Evolutionary conservation across 2,113 vertebrate genomes (phyloP).

Genomic region (human): DNA sequence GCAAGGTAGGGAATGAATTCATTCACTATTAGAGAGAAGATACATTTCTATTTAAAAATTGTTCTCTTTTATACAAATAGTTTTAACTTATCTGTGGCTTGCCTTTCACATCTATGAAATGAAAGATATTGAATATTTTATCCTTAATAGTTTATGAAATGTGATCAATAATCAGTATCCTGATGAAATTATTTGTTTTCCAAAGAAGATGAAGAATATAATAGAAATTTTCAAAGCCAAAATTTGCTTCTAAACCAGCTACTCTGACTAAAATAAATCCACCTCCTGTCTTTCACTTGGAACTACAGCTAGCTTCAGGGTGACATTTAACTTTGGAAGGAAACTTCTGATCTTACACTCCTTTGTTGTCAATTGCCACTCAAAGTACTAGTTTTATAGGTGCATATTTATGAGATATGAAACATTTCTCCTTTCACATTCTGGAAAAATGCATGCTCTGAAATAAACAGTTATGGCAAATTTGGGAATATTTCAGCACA

Average conservation of each 20-base stretch:
- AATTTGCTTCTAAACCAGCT: neutral
- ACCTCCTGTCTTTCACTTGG: neutral
- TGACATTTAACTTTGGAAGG: neutral
- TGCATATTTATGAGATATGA: neutral
- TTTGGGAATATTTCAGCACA: neutral
- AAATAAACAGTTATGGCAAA: neutral
- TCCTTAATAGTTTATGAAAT: neutral
- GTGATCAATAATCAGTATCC: neutral
- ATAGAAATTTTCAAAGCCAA: slow-evolving; percentile 37
- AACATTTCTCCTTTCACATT: neutral
- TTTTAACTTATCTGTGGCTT: neutral
- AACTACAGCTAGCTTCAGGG: neutral
- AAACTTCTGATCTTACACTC: neutral
- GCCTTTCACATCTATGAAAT: neutral
- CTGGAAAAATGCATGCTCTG: neutral
- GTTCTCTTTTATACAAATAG: neutral
- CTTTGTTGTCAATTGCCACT: neutral
- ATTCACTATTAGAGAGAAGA: neutral
- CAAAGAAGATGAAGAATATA: slow-evolving; percentile 5
- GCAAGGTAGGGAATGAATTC: neutral
- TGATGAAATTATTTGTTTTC: neutral
- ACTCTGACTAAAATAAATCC: neutral
- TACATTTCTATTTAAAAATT: neutral
- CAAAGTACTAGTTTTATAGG: neutral
- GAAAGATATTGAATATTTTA: neutral